phyloP scores from a whole-genome alignment of 1,140 invertebrate species.

The Leptopilina clavipes region DNA sequence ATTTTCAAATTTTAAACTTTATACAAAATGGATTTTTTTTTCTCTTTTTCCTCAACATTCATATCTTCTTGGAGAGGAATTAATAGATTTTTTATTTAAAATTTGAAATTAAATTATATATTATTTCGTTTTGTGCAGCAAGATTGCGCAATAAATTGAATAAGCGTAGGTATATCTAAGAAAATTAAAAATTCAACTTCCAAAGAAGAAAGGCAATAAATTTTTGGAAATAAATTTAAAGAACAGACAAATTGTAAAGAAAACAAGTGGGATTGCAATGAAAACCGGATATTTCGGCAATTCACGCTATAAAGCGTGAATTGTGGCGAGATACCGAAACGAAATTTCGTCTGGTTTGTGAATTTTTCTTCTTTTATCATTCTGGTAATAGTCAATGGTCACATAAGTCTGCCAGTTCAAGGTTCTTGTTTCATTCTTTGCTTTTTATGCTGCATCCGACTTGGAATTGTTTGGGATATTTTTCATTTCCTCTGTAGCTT shows the following conservation, averaged over 20 bases:
- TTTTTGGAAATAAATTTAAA: neutral
- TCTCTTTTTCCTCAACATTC: too few relatives aligned
- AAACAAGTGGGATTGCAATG: constrained; percentile 3
- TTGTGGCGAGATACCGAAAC: constrained; percentile 5
- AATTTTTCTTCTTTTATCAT: neutral
- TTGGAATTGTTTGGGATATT: too few relatives aligned
- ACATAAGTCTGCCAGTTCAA: constrained; percentile 7
- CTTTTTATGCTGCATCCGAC: neutral
- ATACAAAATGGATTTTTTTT: too few relatives aligned
- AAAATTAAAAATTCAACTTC: neutral
- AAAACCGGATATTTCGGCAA: constrained; percentile 1
- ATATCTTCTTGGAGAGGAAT: too few relatives aligned
- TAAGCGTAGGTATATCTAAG: too few relatives aligned
- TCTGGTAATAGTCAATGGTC: constrained; percentile 1
- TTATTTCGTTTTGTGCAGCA: too few relatives aligned
- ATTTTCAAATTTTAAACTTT: too few relatives aligned
- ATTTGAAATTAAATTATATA: too few relatives aligned
- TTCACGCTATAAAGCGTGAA: constrained; percentile 23
- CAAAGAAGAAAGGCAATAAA: neutral
- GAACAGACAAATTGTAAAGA: neutral
- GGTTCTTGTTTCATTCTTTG: neutral
- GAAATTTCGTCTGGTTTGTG: neutral
- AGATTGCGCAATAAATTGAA: too few relatives aligned
- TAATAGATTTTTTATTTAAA: too few relatives aligned
- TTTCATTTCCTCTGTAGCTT: too few relatives aligned